phyloP scores from a whole-genome alignment of 1,140 invertebrate species.

The Diachasmimorpha longicaudata region DNA sequence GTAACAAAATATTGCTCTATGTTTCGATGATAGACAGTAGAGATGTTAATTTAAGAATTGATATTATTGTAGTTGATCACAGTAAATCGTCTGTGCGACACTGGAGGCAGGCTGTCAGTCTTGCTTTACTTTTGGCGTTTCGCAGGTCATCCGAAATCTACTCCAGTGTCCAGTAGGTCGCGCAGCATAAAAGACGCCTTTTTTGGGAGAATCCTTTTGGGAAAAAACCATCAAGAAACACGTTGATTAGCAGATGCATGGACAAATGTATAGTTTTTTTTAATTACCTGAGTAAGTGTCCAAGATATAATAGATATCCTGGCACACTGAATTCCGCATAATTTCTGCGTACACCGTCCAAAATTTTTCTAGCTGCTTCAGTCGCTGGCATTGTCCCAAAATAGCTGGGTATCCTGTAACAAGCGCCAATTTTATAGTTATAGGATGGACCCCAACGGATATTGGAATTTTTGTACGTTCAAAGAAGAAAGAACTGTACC shows the following conservation, averaged over 20 bases:
- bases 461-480: neutral
- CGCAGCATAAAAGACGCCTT: constrained; percentile 68
- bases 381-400: constrained; percentile 69
- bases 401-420: constrained; percentile 68
- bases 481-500: too few species aligned
- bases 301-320: constrained; percentile 66
- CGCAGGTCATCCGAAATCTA: constrained; percentile 66
- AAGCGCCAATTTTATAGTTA: neutral
- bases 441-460: neutral
- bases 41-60: neutral
- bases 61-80: neutral
- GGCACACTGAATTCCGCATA: constrained; percentile 70
- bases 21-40: neutral
- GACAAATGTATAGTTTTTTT: neutral
- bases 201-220: constrained; percentile 66
- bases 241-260: neutral
- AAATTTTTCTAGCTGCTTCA: constrained; percentile 65
- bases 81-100: neutral
- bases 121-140: neutral
- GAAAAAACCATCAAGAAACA: constrained; percentile 25
- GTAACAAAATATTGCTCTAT: neutral
- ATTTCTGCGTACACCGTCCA: constrained; percentile 68
- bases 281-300: constrained; percentile 63
- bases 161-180: constrained; percentile 70
- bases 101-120: constrained; percentile 5